Base-by-base conservation (phyloP, 1,140 invertebrate genomes). In the Globodera ellingtonae region DNA sequence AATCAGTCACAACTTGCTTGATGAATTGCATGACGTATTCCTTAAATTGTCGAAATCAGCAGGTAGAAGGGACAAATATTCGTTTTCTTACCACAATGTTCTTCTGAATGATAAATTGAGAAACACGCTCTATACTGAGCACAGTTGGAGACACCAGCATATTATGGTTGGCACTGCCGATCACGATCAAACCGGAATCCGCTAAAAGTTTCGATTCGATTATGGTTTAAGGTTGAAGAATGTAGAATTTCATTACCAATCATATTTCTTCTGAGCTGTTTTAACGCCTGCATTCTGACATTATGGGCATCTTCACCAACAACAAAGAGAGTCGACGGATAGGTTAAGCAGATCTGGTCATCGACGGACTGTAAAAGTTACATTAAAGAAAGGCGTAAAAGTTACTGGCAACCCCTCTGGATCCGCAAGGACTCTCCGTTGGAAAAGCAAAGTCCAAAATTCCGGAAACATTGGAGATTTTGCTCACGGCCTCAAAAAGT, bases 11-110 rank as follows among this genome's bases (percentile, higher is more conserved):
- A 44, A 84, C 84, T 75, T 85, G 83, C 46, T 84, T 81, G n/a
- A 84, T 87, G 74, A 84, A 84, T 56, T 84, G 84, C 13, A 83
- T 70, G 18, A 73, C 72, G 56, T 85, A 71, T 59, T 86, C 80
- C 80, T 83, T 35, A 6, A 74, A 81, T 81, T 21, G 4, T 50
- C 50, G 6, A 15, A 47, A 21, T 75, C 47, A 69, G 8, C 48
- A 46, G n/a, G 50, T 9, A 3, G 4, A 83, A 48, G 15, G 6
- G 6, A 50, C 9, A 18, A 13, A 9, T n/a, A 10, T 4, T 24
- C n/a, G 3, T n/a, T 65, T n/a, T 50, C 21, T 72, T 71, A 82
- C 82, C 47, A 86, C 50, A 84, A 84, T 84, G 21, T 74, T 76
- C 70, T 84, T 66, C 0, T 84, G 84, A 18, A 84, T 79, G 59